phyloP scores from a whole-genome alignment of 2,888 invertebrate genomes.

The Orthosia incerta region DNA sequence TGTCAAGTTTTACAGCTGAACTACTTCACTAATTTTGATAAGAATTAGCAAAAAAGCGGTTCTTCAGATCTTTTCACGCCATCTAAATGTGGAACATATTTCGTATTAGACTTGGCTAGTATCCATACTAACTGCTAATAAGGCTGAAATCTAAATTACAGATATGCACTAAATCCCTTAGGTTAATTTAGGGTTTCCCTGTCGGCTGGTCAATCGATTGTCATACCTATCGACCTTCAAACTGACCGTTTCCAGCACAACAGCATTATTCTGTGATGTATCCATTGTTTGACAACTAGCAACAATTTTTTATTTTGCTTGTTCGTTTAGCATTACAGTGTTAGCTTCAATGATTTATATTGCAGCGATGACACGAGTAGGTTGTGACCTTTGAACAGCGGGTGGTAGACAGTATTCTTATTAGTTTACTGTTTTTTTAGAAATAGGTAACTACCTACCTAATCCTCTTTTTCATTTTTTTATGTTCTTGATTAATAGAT shows the following conservation, averaged over 20 bases:
- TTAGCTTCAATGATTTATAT: constrained; percentile 37
- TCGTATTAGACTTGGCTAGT: neutral
- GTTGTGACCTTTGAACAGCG: constrained; percentile 20
- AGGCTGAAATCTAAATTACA: too few species aligned
- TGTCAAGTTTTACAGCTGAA: neutral
- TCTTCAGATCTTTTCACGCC: neutral
- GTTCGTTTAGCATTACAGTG: constrained; percentile 27
- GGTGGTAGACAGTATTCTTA: neutral
- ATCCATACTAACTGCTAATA: too few species aligned
- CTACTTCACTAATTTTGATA: neutral
- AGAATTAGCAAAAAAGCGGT: neutral
- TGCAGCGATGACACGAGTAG: constrained; percentile 16
- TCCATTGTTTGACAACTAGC: constrained; percentile 13
- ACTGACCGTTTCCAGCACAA: constrained; percentile 10
- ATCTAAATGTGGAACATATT: neutral
- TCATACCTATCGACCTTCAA: constrained; percentile 25
- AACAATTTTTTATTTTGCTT: neutral
- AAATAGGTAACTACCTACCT: neutral
- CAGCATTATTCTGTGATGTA: too few species aligned
- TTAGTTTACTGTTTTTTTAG: constrained; percentile 21
- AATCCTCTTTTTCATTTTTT: neutral
- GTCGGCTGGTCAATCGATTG: neutral
- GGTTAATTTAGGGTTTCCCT: too few species aligned
- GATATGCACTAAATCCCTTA: too few species aligned
- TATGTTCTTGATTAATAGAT: neutral